These are phyloP conservation scores for Amblyopsis rosae DNA, from an alignment of 2,113 vertebrate genomes.

Conservation along the genomic window DNA sequence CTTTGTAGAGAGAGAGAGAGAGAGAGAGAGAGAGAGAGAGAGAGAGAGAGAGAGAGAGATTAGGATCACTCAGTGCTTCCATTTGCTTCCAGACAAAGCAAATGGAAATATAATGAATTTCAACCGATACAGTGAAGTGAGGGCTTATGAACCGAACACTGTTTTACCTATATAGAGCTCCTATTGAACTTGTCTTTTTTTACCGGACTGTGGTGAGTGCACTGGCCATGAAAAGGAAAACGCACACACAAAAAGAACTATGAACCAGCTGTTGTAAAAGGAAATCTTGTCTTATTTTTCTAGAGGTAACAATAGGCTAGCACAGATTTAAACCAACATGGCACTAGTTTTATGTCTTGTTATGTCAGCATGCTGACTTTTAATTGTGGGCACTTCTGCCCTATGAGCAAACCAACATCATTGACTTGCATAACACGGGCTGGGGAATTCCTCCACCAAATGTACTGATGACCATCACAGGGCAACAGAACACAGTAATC, in stretches of 20 bases:
- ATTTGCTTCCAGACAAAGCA: not conserved
- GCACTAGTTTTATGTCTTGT: not conserved
- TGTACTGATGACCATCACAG: not conserved
- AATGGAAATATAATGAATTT: slow-evolving; percentile 3
- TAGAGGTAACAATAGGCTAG: not conserved
- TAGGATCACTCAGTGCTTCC: slow-evolving; percentile 5
- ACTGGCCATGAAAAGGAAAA: not conserved
- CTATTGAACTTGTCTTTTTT: too few species aligned
- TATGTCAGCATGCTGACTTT: not conserved
- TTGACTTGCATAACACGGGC: not conserved
- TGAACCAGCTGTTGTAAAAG: too few species aligned
- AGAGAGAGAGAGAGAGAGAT: not conserved
- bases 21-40: too few species aligned
- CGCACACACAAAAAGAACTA: not conserved
- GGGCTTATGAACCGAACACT: slow-evolving; percentile 4
- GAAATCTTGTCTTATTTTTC: not conserved
- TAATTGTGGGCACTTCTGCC: slow-evolving; percentile 12
- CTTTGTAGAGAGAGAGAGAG: too few species aligned
- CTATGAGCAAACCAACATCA: not conserved
- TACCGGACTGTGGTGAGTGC: too few species aligned
- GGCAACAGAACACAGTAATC: too few species aligned
- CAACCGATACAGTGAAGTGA: not conserved
- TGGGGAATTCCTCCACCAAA: not conserved
- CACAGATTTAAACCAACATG: slow-evolving; percentile 2
- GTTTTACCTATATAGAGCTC: too few species aligned